Conservation (phyloP, 2,888 invertebrate genomes). For the Nomada fabriciana region DNA sequence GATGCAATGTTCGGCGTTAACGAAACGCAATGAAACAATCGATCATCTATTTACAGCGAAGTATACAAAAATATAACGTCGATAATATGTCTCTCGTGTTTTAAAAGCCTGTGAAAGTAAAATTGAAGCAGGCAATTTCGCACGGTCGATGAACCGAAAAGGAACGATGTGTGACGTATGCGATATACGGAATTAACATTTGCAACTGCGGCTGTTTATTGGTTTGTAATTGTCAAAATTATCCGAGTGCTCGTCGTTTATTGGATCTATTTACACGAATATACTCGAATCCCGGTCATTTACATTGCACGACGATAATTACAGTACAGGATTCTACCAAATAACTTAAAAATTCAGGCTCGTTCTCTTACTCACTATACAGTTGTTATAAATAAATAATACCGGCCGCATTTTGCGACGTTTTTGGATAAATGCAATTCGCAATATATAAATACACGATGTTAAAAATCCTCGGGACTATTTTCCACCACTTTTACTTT, state of each 20-base stretch:
- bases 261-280: slow-evolving; percentile 58
- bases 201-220: neutral
- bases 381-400: slow-evolving; percentile 73
- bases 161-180: slow-evolving; percentile 5
- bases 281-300: slow-evolving; percentile 33
- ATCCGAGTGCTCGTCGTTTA: slow-evolving; percentile 32
- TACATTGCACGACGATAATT: slow-evolving; percentile 64
- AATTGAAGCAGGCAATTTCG: slow-evolving; percentile 11
- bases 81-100: neutral
- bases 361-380: slow-evolving; percentile 58
- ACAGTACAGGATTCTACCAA: slow-evolving; percentile 29
- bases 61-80: slow-evolving; percentile 27
- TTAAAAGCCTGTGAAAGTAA: neutral
- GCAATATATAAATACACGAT: slow-evolving; percentile 53
- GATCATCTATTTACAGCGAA: slow-evolving; percentile 38
- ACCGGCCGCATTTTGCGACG: slow-evolving; percentile 33
- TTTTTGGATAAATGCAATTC: slow-evolving; percentile 46
- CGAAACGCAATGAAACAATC: slow-evolving; percentile 7
- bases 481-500: slow-evolving; percentile 1
- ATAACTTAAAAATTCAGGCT: slow-evolving; percentile 67
- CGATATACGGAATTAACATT: slow-evolving; percentile 11
- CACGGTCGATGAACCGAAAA: neutral
- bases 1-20: slow-evolving; percentile 30
- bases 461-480: slow-evolving; percentile 40
- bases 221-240: slow-evolving; percentile 18